phyloP scores from a whole-genome alignment of 2,113 vertebrate genomes.

The Turdus rufiventris region DNA sequence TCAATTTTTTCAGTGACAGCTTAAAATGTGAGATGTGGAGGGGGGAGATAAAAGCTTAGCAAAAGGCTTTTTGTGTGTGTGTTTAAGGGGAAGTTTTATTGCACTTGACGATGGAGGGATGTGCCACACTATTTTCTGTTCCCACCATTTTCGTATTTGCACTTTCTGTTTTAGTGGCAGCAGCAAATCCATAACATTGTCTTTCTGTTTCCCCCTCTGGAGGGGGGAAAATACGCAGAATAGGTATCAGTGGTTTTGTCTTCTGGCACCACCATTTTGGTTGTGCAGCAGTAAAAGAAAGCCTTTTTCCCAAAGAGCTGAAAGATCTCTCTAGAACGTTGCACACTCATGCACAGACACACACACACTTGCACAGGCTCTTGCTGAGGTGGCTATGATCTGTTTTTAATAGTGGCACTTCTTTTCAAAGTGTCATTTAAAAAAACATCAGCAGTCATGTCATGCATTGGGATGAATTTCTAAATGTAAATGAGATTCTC shows the following conservation, averaged over 20 bases:
- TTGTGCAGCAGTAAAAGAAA: neutral
- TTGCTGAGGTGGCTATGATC: constrained; percentile 4
- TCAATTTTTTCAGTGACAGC: constrained; percentile 50
- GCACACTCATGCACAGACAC: neutral
- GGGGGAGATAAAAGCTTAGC: constrained; percentile 41
- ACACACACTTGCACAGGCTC: neutral
- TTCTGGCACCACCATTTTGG: neutral
- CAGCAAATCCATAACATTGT: neutral
- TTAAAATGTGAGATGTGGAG: constrained; percentile 48
- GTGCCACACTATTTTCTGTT: neutral
- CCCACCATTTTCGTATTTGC: constrained; percentile 13
- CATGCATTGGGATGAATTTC: constrained; percentile 76
- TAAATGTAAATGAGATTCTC: constrained; percentile 82
- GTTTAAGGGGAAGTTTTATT: constrained; percentile 50
- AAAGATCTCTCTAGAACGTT: neutral
- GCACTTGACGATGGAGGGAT: neutral
- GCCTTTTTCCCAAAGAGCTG: neutral
- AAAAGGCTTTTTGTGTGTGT: constrained; percentile 14
- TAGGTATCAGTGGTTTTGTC: neutral
- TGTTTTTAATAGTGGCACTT: constrained; percentile 67
- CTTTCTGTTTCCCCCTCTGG: constrained; percentile 27
- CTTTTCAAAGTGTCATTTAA: constrained; percentile 68
- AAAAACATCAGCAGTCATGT: constrained; percentile 74
- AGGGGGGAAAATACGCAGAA: neutral
- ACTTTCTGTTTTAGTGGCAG: constrained; percentile 33